These are phyloP conservation scores for Carlito syrichta DNA, from an alignment of 2,113 vertebrate genomes.

Conservation along the genomic window DNA sequence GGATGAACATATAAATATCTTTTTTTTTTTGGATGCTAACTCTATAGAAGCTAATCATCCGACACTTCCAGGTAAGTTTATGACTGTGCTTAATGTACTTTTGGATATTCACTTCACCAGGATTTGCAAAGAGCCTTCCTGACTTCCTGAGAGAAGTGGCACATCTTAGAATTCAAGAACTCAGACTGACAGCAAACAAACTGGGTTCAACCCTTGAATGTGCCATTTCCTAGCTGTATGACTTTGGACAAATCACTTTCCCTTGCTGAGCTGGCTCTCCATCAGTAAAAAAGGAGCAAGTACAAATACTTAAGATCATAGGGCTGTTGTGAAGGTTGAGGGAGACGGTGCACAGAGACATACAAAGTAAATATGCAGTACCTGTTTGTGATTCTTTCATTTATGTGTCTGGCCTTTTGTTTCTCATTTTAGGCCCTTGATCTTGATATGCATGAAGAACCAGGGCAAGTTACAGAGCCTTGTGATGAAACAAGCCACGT, in stretches of 20 bases:
- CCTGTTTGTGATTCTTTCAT: neutral
- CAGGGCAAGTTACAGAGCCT: neutral
- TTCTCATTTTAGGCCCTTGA: neutral
- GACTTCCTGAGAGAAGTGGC: neutral
- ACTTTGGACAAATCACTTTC: neutral
- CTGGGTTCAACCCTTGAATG: neutral
- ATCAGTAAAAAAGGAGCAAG: neutral
- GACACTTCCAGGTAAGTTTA: slow-evolving; percentile 55
- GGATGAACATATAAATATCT: slow-evolving; percentile 67
- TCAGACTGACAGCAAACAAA: neutral
- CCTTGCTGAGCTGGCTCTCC: neutral
- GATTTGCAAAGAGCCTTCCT: neutral
- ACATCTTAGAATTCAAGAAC: neutral
- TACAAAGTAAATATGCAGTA: fast-evolving
- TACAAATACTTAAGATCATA: fast-evolving
- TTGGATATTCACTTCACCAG: neutral
- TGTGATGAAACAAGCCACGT: fast-evolving
- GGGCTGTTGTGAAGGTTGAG: neutral
- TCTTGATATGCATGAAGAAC: neutral
- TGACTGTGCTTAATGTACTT: neutral
- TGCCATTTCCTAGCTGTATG: neutral
- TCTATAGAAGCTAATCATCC: slow-evolving; percentile 53
- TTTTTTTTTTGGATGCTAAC: slow-evolving; percentile 51
- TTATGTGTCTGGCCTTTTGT: neutral
- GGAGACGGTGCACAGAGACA: fast-evolving